Evolutionary conservation across 2,797 vertebrate genomes (phyloP).

Genomic region (Coregonus suidteri): DNA sequence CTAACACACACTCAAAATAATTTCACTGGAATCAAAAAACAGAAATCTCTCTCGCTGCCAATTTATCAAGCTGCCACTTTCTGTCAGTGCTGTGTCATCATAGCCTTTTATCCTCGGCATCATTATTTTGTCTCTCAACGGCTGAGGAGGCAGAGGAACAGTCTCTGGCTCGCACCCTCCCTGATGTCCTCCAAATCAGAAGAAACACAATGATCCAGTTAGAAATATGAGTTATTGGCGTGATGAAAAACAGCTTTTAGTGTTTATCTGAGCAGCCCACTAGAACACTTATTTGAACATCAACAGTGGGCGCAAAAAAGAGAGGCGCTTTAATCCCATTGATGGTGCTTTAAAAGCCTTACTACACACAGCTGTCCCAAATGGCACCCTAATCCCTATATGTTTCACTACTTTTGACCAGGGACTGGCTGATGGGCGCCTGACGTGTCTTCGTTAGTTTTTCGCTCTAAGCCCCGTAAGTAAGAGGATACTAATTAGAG

Average conservation of each 20-base stretch:
- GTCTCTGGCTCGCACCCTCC: background rate
- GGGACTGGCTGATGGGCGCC: constrained; percentile 56
- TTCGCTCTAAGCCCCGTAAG: constrained; percentile 49
- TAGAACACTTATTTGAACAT: constrained; percentile 70
- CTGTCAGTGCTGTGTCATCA: constrained; percentile 47
- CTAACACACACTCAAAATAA: constrained; percentile 30
- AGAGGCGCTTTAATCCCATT: constrained; percentile 70
- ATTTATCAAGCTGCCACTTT: constrained; percentile 56
- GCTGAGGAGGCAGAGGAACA: background rate
- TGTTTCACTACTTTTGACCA: too few relatives aligned
- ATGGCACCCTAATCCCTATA: background rate
- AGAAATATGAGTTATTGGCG: constrained; percentile 65
- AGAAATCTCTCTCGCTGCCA: constrained; percentile 42
- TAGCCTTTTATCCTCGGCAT: constrained; percentile 51
- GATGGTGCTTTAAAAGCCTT: constrained; percentile 71
- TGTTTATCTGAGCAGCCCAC: constrained; percentile 63
- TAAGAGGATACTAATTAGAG: constrained; percentile 67
- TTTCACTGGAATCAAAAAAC: constrained; percentile 45
- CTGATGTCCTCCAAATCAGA: constrained; percentile 36
- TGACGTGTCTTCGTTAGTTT: constrained; percentile 66
- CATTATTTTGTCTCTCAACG: constrained; percentile 59
- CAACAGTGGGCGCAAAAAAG: constrained; percentile 55
- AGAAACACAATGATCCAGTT: constrained; percentile 63
- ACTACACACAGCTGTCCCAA: constrained; percentile 46
- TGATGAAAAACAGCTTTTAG: constrained; percentile 72